phyloP scores from a whole-genome alignment of 2,113 vertebrate species.

The Nicator chloris region DNA sequence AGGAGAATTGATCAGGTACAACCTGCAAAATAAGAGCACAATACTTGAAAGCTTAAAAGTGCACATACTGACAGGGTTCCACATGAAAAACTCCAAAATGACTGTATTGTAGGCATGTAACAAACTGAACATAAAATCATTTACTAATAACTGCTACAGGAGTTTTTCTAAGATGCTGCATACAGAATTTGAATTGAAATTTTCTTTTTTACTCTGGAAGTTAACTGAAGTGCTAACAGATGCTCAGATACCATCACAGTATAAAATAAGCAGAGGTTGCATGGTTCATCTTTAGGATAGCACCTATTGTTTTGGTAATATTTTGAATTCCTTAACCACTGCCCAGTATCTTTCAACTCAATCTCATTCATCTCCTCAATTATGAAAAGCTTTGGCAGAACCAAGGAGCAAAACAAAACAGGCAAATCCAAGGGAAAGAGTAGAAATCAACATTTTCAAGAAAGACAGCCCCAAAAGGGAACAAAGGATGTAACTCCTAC shows the following conservation, averaged over 20 bases:
- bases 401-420: not conserved
- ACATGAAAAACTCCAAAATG: not conserved
- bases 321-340: not conserved
- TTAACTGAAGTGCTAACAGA: not conserved
- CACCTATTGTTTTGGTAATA: not conserved
- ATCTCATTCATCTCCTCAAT: not conserved
- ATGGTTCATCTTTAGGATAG: not conserved
- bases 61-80: not conserved
- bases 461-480: not conserved
- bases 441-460: not conserved
- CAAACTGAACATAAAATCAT: not conserved
- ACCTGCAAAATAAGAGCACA: slow-evolving; percentile 65
- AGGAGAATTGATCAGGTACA: slow-evolving; percentile 97
- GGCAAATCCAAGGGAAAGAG: not conserved
- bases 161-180: not conserved
- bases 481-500: not conserved
- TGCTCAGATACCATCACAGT: not conserved
- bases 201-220: not conserved
- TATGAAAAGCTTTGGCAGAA: not conserved
- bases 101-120: not conserved
- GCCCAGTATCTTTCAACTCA: not conserved
- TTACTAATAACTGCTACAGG: not conserved
- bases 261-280: not conserved
- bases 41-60: not conserved
- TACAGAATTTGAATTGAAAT: not conserved